Evolutionary conservation across 2,797 vertebrate genomes (phyloP).

Genomic region (Rhincodon typus): DNA sequence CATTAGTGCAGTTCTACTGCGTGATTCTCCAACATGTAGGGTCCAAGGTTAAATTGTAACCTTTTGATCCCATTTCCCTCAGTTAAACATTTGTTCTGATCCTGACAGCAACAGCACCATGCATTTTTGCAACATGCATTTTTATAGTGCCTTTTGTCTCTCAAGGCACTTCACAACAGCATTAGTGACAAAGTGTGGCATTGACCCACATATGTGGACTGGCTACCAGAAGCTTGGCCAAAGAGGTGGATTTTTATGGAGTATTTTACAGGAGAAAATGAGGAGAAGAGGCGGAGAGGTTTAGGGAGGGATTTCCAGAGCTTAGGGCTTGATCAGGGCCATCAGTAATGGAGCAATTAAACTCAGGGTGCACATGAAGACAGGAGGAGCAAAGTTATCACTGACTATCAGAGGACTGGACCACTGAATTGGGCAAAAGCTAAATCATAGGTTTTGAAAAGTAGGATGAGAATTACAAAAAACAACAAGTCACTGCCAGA

Average conservation of each 20-base stretch:
- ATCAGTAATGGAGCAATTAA: not conserved
- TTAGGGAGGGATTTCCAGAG: not conserved
- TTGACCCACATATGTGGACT: not conserved
- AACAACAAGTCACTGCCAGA: not conserved
- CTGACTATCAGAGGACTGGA: not conserved
- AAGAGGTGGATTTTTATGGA: not conserved
- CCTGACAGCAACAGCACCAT: not conserved
- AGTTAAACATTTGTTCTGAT: not conserved
- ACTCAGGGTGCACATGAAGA: not conserved
- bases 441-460: not conserved
- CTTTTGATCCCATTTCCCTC: not conserved
- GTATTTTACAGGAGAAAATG: no score
- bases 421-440: no score
- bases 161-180: not conserved
- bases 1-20: not conserved
- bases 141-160: not conserved
- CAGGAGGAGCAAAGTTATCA: not conserved
- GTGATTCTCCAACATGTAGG: not conserved
- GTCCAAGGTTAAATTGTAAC: not conserved
- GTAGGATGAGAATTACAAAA: not conserved
- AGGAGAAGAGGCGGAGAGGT: not conserved
- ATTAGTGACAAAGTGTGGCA: not conserved
- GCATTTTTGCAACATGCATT: not conserved
- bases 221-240: not conserved
- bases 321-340: not conserved